Evolutionary conservation across 1,140 invertebrate species (phyloP).

Genomic region (Tetraneura akinire): DNA sequence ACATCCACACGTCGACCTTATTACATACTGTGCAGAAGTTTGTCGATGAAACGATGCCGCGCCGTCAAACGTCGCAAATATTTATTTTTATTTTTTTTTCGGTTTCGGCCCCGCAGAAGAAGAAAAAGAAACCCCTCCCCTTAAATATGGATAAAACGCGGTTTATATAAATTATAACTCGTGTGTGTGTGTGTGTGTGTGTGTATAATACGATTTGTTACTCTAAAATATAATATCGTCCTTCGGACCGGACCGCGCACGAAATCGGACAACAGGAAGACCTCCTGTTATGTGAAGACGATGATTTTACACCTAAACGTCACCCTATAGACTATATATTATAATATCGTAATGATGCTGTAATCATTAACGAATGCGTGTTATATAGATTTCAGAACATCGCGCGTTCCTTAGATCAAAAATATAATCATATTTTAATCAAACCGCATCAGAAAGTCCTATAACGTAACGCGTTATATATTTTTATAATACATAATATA

Average conservation of each 20-base stretch:
- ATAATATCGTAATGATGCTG: neutral
- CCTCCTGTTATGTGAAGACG: slow-evolving; percentile 20
- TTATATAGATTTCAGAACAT: neutral
- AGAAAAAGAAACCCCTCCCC: neutral
- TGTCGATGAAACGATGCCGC: neutral
- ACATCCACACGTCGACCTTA: neutral
- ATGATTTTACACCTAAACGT: neutral
- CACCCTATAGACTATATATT: neutral
- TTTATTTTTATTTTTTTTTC: neutral
- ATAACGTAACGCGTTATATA: no score
- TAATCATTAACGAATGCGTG: neutral
- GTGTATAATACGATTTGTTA: no score
- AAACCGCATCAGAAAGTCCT: no score
- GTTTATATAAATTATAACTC: neutral
- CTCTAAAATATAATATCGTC: no score
- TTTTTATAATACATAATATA: no score
- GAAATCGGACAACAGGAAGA: slow-evolving; percentile 21
- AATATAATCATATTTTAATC: no score
- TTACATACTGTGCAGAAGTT: neutral
- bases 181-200: neutral
- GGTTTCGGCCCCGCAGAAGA: neutral
- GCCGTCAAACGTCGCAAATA: neutral
- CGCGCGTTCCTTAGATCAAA: neutral
- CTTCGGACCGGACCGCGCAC: no score
- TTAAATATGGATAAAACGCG: slow-evolving; percentile 1